Percentiles rank a stretch among this genome's conserved stretches.
Evolutionary conservation across 2,797 vertebrate species (phyloP).

Genomic region (Spea hammondii): DNA sequence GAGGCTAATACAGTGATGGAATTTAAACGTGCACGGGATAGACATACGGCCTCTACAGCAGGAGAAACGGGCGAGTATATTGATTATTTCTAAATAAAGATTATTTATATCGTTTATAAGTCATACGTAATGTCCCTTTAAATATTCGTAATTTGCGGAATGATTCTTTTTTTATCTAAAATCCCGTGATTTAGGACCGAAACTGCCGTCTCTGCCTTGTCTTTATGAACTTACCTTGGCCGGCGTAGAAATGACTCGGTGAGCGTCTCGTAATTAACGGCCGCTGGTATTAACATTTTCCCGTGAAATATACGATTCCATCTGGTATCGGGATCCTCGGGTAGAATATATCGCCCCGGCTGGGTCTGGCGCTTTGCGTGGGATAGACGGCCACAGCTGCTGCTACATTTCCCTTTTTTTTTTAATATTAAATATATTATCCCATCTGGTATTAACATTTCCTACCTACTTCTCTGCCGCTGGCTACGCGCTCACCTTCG

Average conservation of each 20-base stretch:
- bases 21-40: no score
- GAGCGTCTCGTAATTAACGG: background rate
- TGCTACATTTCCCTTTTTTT: background rate
- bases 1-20: no score
- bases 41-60: no score
- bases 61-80: no score
- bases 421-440: constrained; percentile 10
- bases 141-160: background rate
- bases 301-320: constrained; percentile 12
- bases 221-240: constrained; percentile 14
- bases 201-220: background rate
- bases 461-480: background rate
- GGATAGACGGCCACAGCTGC: constrained; percentile 27
- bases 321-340: constrained; percentile 22
- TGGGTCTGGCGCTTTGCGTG: constrained; percentile 27
- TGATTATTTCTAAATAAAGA: no score
- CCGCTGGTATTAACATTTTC: constrained; percentile 21
- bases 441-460: constrained; percentile 40
- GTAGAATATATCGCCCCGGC: constrained; percentile 37
- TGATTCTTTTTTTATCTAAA: background rate
- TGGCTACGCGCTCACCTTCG: background rate
- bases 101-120: no score
- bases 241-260: constrained; percentile 1
- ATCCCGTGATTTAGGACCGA: no score
- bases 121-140: no score